Conservation (phyloP, 1,140 invertebrate species). For the Brachionus rubens region DNA sequence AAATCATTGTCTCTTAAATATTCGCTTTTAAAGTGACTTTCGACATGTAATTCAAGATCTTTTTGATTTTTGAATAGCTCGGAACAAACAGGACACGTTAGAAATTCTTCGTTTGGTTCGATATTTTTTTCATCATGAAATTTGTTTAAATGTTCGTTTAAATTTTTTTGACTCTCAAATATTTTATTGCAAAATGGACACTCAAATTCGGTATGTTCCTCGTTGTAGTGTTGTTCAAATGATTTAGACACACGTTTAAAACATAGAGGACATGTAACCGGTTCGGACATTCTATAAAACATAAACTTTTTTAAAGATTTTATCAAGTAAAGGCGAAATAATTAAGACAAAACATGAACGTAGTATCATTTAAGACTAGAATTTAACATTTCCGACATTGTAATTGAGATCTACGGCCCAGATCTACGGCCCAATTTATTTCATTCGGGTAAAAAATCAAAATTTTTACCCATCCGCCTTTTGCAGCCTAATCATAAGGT, state of each 20-base stretch:
- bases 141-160: neutral
- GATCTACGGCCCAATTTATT: too few relatives aligned
- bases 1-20: conserved; percentile 63
- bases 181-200: neutral
- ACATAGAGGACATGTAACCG: conserved; percentile 3
- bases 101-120: too few relatives aligned
- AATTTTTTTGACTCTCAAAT: neutral
- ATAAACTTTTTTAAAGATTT: too few relatives aligned
- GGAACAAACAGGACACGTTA: conserved; percentile 5
- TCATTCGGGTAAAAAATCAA: too few relatives aligned
- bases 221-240: neutral
- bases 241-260: neutral
- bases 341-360: too few relatives aligned
- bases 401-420: too few relatives aligned
- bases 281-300: neutral
- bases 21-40: conserved; percentile 2
- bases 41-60: neutral
- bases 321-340: too few relatives aligned
- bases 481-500: too few relatives aligned
- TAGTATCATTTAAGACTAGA: too few relatives aligned
- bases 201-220: neutral
- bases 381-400: too few relatives aligned
- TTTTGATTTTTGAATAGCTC: neutral
- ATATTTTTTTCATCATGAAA: neutral
- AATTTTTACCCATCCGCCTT: too few relatives aligned